Evolutionary conservation across 2,113 vertebrate genomes (phyloP), one percentile per base, ranked within the genome.

Genomic region (Athene noctua): DNA sequence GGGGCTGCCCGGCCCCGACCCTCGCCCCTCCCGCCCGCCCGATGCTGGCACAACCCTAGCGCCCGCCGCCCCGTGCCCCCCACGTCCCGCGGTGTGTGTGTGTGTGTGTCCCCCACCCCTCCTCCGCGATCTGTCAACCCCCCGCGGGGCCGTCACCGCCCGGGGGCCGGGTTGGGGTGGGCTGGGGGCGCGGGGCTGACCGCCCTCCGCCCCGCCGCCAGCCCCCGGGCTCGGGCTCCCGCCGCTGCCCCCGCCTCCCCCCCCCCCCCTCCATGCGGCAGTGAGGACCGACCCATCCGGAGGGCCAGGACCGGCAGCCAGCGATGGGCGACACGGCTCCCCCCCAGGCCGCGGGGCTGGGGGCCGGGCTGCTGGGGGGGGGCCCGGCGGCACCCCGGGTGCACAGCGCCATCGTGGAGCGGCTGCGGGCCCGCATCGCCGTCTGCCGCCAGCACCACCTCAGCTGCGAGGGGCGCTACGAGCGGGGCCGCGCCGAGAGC

Each of bases 351-450:
- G 97, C 98, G 26, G 98, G 98, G 49, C 98, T 98, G 46, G 97
- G 98, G 63, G 98, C 98, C 71, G 93, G 98, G 95, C 98, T 91
- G 97, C 98, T 96, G 98, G 97, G 86, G 72, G 97, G 98, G 92
- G 98, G 98, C 85, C 97, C 98, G 10, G 98, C 98, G 71, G 98
- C 98, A 66, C 99, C 99, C 27, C 98, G 98, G 93, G 98, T 99
- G 88, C 99, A 99, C 98, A 99, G 98, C 93, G 99, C 99, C 85
- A 99, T 99, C 46, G 99, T 99, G 97, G 99, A 99, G 97, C 98
- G 99, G 79, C 94, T 99, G 65, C 98, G 99, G 88, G 99, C 99
- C 92, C 99, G 99, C 62, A 99, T 99, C 36, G 99, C 99, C 94
- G 97, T 99, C 68, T 99, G 99, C 97, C 98, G 99, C 92, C 98